These are phyloP conservation scores for Otolemur garnettii DNA, from an alignment of 2,113 vertebrate species.

Conservation along the genomic window DNA sequence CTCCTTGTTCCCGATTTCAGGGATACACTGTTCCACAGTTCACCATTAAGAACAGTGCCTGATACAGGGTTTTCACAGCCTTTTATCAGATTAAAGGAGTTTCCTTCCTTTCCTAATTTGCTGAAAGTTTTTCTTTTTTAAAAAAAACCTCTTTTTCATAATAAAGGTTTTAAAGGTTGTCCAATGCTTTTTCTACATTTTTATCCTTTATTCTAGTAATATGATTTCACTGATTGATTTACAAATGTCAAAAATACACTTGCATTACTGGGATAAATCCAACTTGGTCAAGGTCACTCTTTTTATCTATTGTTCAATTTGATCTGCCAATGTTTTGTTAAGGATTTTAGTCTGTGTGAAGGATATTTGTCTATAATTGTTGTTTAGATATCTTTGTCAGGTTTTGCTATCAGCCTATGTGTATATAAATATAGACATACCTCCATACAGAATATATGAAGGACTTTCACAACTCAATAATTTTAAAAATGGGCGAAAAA, in stretches of 20 bases:
- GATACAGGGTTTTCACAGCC: not conserved
- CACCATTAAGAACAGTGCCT: not conserved
- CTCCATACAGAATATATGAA: not conserved
- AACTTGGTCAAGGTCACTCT: not conserved
- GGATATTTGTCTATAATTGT: not conserved
- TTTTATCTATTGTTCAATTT: not conserved
- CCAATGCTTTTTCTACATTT: not conserved
- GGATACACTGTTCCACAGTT: not conserved
- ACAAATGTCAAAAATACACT: not conserved
- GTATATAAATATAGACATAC: not conserved
- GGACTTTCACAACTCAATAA: not conserved
- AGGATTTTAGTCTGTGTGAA: not conserved
- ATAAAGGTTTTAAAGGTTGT: not conserved
- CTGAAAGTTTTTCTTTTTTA: not conserved
- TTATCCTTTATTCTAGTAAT: not conserved
- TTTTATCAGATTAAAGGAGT: not conserved
- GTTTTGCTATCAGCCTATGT: not conserved
- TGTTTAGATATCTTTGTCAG: not conserved
- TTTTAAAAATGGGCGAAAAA: not conserved
- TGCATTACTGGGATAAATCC: not conserved
- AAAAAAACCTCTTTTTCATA: not conserved
- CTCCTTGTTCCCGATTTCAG: not conserved
- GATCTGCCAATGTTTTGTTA: not conserved
- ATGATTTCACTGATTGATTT: not conserved
- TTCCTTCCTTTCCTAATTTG: not conserved